These are phyloP conservation scores for Melanostoma scalare DNA, from an alignment of 2,888 invertebrate species.

Conservation along the genomic window DNA sequence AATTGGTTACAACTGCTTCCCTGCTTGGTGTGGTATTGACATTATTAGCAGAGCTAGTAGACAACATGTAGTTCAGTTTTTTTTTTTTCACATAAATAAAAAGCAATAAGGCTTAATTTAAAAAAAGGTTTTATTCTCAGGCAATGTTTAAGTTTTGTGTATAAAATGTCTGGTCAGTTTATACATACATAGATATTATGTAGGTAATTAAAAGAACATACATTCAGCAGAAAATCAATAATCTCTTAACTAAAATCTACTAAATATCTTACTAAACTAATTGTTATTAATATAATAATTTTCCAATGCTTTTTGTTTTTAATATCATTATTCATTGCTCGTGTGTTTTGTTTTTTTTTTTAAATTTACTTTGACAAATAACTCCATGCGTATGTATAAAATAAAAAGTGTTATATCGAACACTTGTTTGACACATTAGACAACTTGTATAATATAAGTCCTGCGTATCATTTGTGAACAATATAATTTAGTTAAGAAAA, in stretches of 20 bases:
- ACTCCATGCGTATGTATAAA: slow-evolving; percentile 27
- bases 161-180: slow-evolving; percentile 36
- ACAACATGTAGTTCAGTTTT: too few relatives aligned
- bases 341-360: slow-evolving; percentile 14
- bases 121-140: slow-evolving; percentile 45
- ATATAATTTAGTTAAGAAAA: slow-evolving; percentile 38
- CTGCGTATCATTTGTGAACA: slow-evolving; percentile 37
- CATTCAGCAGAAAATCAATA: slow-evolving; percentile 50
- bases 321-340: slow-evolving; percentile 53
- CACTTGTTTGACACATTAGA: neutral
- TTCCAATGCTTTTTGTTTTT: slow-evolving; percentile 38
- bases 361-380: slow-evolving; percentile 23
- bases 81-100: neutral
- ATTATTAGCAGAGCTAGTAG: too few relatives aligned
- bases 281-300: slow-evolving; percentile 72
- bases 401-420: slow-evolving; percentile 9
- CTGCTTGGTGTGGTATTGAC: too few relatives aligned
- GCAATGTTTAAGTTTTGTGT: slow-evolving; percentile 65
- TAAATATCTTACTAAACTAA: slow-evolving; percentile 41
- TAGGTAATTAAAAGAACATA: slow-evolving; percentile 3
- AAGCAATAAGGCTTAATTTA: neutral
- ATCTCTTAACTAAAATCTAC: slow-evolving; percentile 46
- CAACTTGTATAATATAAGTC: slow-evolving; percentile 7
- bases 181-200: slow-evolving; percentile 15
- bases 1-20: too few relatives aligned